phyloP scores from a whole-genome alignment of 2,797 vertebrate species.

The Lepilemur septentrionalis region DNA sequence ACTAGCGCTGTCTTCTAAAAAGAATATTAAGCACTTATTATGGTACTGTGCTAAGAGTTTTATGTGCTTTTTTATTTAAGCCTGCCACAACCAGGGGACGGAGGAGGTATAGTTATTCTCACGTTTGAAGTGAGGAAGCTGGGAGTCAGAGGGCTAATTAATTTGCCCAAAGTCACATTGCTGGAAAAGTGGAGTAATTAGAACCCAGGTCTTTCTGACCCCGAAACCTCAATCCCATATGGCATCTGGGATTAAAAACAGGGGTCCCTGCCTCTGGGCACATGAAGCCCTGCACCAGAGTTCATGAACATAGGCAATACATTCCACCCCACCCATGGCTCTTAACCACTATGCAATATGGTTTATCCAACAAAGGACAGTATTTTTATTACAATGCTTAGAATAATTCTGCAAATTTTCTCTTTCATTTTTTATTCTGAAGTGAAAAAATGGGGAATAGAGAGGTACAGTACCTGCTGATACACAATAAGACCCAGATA shows the following conservation, averaged over 20 bases:
- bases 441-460: background rate
- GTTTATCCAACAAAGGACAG: background rate
- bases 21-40: background rate
- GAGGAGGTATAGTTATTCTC: background rate
- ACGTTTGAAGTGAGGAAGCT: background rate
- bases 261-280: background rate
- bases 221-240: background rate
- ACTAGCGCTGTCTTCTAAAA: background rate
- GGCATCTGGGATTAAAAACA: background rate
- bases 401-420: background rate
- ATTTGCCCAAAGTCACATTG: background rate
- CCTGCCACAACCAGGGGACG: background rate
- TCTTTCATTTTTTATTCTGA: slow-evolving; percentile 43
- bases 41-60: background rate
- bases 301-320: background rate
- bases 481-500: background rate
- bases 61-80: background rate
- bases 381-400: background rate
- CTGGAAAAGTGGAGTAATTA: background rate
- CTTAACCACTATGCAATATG: background rate
- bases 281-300: background rate
- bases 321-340: background rate
- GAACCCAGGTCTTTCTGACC: background rate
- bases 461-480: background rate
- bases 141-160: background rate